Evolutionary conservation across 2,113 vertebrate species (phyloP), one percentile per base, ranked within the genome.

Genomic region (Cyanoramphus novaezelandiae): DNA sequence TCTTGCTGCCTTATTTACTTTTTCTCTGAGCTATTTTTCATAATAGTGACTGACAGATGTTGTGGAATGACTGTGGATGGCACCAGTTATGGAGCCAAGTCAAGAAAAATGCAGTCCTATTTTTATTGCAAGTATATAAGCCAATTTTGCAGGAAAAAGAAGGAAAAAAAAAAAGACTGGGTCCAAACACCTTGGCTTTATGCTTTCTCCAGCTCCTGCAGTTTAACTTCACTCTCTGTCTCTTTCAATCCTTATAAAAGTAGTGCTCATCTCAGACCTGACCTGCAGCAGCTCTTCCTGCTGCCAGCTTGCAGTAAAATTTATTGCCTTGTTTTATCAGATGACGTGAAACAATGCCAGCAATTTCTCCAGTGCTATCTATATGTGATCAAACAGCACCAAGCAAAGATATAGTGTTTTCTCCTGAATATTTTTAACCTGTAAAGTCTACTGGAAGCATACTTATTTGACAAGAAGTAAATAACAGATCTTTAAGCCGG

Each of bases 321-420:
- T 97, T 97, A 98, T 93, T 95, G 91, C 74, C 37, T 85, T 75
- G 53, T 94, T 96, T 97, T 95, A 97, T 97, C 97, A 97, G 95
- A 97, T 95, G 97, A 97, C 94, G 72, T 84, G 75, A 93, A 90
- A 89, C 59, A 67, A 93, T 89, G 90, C 43, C 43, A 57, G 21
- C 71, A 74, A 60, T 94, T 94, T 96, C 69, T 79, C 44, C 86
- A 64, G 17, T 49, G 50, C 47, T 86, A 95, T 94, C 82, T 93
- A 87, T 96, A 92, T 87, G 64, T 69, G 69, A 97, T 95, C 70
- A 31, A 94, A 90, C 88, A 57, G 44, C 80, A 94, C 59, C 50
- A 65, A 92, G 72, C 28, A 94, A 94, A 95, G 44, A 70, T 29
- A 82, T 2, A 6, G 21, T 90, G 67, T 43, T 92, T 92, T 93